Evolutionary conservation across 2,888 invertebrate genomes (phyloP), one percentile per base, ranked within the genome.

Genomic region (Pinctada fucata): DNA sequence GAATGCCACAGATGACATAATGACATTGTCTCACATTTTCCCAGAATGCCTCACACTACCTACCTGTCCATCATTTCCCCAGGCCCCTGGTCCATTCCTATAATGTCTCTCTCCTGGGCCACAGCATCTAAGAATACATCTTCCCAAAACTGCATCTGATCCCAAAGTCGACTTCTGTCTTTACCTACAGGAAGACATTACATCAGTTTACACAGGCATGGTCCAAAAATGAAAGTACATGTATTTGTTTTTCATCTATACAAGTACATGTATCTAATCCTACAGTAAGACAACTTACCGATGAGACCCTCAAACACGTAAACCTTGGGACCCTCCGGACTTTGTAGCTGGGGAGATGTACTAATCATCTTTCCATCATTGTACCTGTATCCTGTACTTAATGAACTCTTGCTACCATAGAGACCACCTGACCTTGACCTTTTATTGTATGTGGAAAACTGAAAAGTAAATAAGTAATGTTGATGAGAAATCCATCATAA

Each of bases 41-140:
- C 31, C 31, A 31, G 31, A 31, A 31, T 31, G 31, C 31, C 31
- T 31, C 31, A 31, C 31, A 31, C 31, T 16, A 68, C 85, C 75
- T 82, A 94, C 94, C 98, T 95, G 90, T 99, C 99, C 97, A 99
- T 98, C 99, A 99, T 99, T 94, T 99, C 99, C 76, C 96, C 95
- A 58, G 99, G 98, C 45, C 99, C 98, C 94, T 99, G 99, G 94
- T 99, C 99, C 99, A 99, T 99, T 76, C 99, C 93, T 86, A 99
- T 97, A 95, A 99, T 97, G 91, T 99, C 99, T 47, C 99, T 94
- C 92, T 99, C 99, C 93, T 99, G 99, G 47, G 95, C 95, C 1
- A 99, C 99, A 0, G 99, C 98, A 93, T 99, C 99, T 77, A 99
- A 94, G 91, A 99, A 99, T 0, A 98, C 97, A 92, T 99, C 99